A percentile compares a stretch with the other conserved stretches of the same genome.
Evolutionary conservation across 2,888 invertebrate species (phyloP).

Genomic region (Trachelus stipa): DNA sequence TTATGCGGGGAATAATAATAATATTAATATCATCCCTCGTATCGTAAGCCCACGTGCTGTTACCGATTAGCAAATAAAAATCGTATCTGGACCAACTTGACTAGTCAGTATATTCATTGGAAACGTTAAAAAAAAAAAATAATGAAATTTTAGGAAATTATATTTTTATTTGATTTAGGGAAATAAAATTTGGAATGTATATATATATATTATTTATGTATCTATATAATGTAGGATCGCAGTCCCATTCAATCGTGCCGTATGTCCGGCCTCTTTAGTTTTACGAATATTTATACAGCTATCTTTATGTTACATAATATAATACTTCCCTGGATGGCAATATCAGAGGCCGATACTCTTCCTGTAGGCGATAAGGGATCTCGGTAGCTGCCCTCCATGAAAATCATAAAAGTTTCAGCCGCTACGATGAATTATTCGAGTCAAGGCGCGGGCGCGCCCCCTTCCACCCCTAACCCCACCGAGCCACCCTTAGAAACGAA

Average conservation of each 20-base stretch:
- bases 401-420: conserved; percentile 47
- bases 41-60: neutral
- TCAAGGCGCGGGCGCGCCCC: conserved; percentile 21
- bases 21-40: neutral
- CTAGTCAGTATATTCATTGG: neutral
- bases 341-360: neutral
- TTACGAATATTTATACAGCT: neutral
- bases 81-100: neutral
- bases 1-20: neutral
- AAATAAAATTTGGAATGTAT: too few species aligned
- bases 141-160: too few species aligned
- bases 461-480: neutral
- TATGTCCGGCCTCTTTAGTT: neutral
- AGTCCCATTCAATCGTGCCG: neutral
- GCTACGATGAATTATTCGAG: conserved; percentile 49
- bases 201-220: too few species aligned
- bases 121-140: too few species aligned
- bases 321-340: neutral
- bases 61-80: neutral
- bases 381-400: conserved; percentile 35
- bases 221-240: neutral
- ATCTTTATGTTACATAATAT: neutral
- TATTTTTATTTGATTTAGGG: too few species aligned
- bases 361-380: neutral
- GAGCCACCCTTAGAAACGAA: conserved; percentile 31